phyloP scores from a whole-genome alignment of 2,888 invertebrate species.

The Melikaiella ostensackeni region DNA sequence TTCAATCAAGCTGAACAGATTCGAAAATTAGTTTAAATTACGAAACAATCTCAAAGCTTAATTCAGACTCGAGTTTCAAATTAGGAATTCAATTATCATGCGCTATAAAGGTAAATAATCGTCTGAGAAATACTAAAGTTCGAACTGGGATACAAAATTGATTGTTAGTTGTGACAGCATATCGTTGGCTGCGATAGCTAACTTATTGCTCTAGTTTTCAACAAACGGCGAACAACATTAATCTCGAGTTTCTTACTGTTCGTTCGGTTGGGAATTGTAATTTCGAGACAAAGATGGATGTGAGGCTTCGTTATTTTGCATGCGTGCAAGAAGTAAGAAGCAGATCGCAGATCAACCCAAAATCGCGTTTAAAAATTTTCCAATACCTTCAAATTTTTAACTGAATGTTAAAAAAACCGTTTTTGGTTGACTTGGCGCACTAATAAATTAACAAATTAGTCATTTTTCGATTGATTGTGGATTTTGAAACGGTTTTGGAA shows the following conservation, averaged over 20 bases:
- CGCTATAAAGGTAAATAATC: too few species aligned
- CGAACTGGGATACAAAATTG: conserved; percentile 30
- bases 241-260: conserved; percentile 34
- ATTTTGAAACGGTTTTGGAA: too few species aligned
- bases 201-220: conserved; percentile 40
- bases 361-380: too few species aligned
- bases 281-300: conserved; percentile 27
- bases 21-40: too few species aligned
- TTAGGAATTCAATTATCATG: not conserved
- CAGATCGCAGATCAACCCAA: too few species aligned
- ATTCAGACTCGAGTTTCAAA: not conserved
- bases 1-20: too few species aligned
- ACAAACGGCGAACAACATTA: conserved; percentile 33
- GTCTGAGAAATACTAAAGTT: not conserved
- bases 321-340: conserved; percentile 26
- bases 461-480: too few species aligned
- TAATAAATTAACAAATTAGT: too few species aligned
- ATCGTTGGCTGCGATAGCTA: conserved; percentile 22
- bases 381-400: too few species aligned
- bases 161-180: conserved; percentile 18
- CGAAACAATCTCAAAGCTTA: too few species aligned
- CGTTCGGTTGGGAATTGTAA: conserved; percentile 19
- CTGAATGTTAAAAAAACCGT: too few species aligned
- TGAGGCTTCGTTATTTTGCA: conserved; percentile 29
- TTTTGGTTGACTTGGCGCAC: too few species aligned